Evolutionary conservation across 1,140 invertebrate species (phyloP), one percentile per base, ranked within the genome.

Genomic region (Pollicipes pollicipes): DNA sequence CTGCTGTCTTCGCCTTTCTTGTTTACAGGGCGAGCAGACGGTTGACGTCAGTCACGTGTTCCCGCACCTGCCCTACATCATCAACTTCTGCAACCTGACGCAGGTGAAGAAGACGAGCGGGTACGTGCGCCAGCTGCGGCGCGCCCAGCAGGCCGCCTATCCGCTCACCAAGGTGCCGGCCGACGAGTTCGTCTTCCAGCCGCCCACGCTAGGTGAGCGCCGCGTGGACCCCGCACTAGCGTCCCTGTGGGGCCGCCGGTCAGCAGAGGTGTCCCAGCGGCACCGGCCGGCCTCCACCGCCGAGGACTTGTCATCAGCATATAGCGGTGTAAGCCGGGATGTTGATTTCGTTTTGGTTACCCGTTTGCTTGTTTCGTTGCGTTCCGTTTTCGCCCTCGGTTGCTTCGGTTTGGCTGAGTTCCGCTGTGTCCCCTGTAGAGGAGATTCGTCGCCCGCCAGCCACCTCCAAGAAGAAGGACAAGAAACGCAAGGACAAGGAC

Each of bases 111-210:
- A 86, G 73, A 85, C 84, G 68, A 86, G 86, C 73, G 88, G 88
- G 21, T 88, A 86, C 72, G 83, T 88, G 30, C 81, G 88, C 58
- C 85, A 83, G 74, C 85, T 91, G 73, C 82, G 89, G 30, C 82
- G 90, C 70, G 83, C 90, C 72, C 87, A 88, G 71, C 87, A 91
- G 78, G 88, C 88, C 17, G 86, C 89, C 3, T 90, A 91, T 83
- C 88, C 89, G 64, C 64, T 66, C 27, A 29, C 28, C 16, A 66
- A 66, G 28, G 64, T 66, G n/a, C 28, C 64, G 16, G 27, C 27
- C 27, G 27, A 66, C 64, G 27, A 66, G 64, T 66, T 66, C 17
- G 64, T 66, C n/a, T 66, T 28, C 28, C n/a, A 27, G 28, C n/a
- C 64, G 64, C 64, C 64, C 3, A 13, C 64, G 3, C 10, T 66